Evolutionary conservation across 2,113 vertebrate species (phyloP).

Genomic region (Vireo altiloquus): DNA sequence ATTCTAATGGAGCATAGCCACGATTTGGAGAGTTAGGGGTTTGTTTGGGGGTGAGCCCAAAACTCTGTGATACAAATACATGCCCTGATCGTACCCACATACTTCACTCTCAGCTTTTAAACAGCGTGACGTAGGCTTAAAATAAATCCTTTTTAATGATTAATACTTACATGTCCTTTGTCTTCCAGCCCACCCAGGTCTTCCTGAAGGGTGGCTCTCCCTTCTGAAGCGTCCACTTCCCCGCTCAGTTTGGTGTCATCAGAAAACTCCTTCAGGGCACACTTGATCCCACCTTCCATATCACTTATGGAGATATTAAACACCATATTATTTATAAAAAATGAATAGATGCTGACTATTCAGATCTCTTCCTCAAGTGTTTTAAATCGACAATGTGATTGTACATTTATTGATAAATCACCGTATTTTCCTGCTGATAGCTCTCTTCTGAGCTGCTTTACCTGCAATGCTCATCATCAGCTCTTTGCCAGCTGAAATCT

Average conservation of each 20-base stretch:
- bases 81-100: rapidly evolving
- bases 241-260: not conserved
- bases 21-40: not conserved
- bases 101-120: not conserved
- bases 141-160: not conserved
- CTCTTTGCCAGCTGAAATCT: not conserved
- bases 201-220: not conserved
- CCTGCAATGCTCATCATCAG: not conserved
- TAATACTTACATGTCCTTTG: not conserved
- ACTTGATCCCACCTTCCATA: not conserved
- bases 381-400: not conserved
- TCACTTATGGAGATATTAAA: not conserved
- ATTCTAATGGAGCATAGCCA: not conserved
- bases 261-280: not conserved
- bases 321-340: not conserved
- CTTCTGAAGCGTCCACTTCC: not conserved
- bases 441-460: not conserved
- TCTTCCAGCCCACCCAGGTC: not conserved
- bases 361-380: not conserved
- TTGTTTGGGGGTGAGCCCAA: not conserved
- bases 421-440: not conserved
- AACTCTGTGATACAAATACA: rapidly evolving
- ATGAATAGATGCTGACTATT: not conserved
- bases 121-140: too few species aligned
- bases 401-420: not conserved